A percentile compares a stretch with the other conserved stretches of the same genome.
phyloP scores from a whole-genome alignment of 1,140 invertebrate species.

The Venustaconcha ellipsiformis region DNA sequence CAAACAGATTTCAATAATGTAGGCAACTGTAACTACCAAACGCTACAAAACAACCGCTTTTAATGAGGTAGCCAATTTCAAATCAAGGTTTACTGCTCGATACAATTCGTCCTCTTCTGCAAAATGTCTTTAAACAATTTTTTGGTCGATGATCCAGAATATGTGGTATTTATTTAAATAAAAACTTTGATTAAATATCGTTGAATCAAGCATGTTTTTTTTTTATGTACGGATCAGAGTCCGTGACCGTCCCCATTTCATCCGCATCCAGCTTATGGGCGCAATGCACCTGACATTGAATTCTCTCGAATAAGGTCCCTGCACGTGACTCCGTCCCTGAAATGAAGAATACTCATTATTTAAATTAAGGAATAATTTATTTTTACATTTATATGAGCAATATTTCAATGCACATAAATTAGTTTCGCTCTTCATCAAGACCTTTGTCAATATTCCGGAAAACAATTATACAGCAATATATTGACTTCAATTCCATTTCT shows the following conservation, averaged over 20 bases:
- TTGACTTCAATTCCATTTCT: background rate
- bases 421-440: background rate
- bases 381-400: background rate
- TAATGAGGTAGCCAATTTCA: too few relatives aligned
- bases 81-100: too few relatives aligned
- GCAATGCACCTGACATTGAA: slow-evolving; percentile 60
- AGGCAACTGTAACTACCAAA: too few relatives aligned
- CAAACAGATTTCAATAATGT: too few relatives aligned
- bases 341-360: slow-evolving; percentile 13
- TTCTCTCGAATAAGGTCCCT: slow-evolving; percentile 63
- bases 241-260: slow-evolving; percentile 60
- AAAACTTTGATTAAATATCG: too few relatives aligned
- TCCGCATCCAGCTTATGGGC: slow-evolving; percentile 58
- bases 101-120: too few relatives aligned
- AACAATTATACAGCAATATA: background rate
- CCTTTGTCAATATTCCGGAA: background rate
- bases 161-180: too few relatives aligned
- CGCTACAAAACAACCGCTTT: too few relatives aligned
- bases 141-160: too few relatives aligned
- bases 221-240: slow-evolving; percentile 30
- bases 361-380: background rate
- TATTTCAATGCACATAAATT: too few relatives aligned
- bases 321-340: slow-evolving; percentile 54
- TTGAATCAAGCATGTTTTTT: too few relatives aligned
- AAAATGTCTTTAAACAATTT: too few relatives aligned